Percentiles rank a stretch among this genome's conserved stretches.
phyloP scores from a whole-genome alignment of 2,797 vertebrate species.

The Odontamblyopus rebecca region DNA sequence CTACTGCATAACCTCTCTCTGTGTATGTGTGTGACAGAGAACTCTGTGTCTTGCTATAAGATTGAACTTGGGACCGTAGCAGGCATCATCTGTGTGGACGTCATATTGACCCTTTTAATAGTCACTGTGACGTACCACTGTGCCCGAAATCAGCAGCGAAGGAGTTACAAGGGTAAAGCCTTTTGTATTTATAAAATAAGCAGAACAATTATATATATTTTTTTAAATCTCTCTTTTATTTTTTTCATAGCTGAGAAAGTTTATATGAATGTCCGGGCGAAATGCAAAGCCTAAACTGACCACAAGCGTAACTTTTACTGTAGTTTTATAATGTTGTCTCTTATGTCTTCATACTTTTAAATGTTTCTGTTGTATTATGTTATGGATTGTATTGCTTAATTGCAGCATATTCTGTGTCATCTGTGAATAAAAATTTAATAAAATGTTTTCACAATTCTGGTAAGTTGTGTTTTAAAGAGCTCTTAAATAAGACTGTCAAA shows the following conservation, averaged over 20 bases:
- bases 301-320: background rate
- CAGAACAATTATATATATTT: background rate
- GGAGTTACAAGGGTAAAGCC: constrained; percentile 61
- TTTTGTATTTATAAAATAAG: background rate
- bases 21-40: constrained; percentile 46
- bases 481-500: too few relatives aligned
- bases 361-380: background rate
- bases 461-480: background rate
- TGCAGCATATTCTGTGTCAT: background rate
- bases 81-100: constrained; percentile 66
- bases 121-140: constrained; percentile 68
- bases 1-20: background rate
- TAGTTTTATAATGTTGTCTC: background rate
- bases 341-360: background rate
- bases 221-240: background rate
- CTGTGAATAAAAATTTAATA: background rate
- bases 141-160: constrained; percentile 56
- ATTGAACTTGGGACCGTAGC: constrained; percentile 67
- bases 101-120: constrained; percentile 74
- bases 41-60: constrained; percentile 61
- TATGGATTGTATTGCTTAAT: background rate
- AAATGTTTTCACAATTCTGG: background rate
- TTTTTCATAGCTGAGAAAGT: constrained; percentile 70
- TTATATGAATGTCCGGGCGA: constrained; percentile 78
- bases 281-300: constrained; percentile 53